Conservation (phyloP, 2,888 invertebrate species). For the Mactromeris polynyma region DNA sequence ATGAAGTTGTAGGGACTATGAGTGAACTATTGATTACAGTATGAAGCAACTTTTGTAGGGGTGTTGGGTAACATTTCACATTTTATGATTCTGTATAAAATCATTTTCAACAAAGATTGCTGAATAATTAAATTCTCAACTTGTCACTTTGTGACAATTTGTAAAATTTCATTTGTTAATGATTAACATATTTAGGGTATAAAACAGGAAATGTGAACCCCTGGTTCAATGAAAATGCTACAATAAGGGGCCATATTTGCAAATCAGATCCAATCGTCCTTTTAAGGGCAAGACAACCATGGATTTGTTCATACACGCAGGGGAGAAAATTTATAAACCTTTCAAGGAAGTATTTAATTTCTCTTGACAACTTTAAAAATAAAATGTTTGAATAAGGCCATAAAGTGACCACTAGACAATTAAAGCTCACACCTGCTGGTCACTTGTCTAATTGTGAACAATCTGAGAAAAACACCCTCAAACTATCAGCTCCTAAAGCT, state of each 20-base stretch:
- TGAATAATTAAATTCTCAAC: not conserved
- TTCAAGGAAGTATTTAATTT: conserved; percentile 46
- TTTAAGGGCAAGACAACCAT: not conserved
- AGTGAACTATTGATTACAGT: too few species aligned
- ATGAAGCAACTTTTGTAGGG: too few species aligned
- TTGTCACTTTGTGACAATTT: not conserved
- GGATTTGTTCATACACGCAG: not conserved
- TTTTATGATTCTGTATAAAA: not conserved
- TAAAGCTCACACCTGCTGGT: conserved; percentile 44
- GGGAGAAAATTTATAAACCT: conserved; percentile 35
- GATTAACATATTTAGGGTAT: not conserved
- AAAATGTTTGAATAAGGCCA: conserved; percentile 34
- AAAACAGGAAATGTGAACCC: conserved; percentile 13
- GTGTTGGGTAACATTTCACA: too few species aligned
- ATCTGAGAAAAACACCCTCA: conserved; percentile 30
- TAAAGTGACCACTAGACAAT: conserved; percentile 49
- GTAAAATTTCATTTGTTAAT: not conserved
- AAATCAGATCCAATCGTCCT: not conserved
- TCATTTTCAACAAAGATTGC: not conserved
- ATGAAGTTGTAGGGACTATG: too few species aligned
- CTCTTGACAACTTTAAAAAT: conserved; percentile 43
- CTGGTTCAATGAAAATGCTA: not conserved
- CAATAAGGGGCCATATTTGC: conserved; percentile 10
- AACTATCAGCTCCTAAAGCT: not conserved
- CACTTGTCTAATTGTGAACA: conserved; percentile 6